A percentile compares a stretch with the other conserved stretches of the same genome.
Evolutionary conservation across 2,797 vertebrate genomes (phyloP).

Genomic region (Luscinia megarhynchos): DNA sequence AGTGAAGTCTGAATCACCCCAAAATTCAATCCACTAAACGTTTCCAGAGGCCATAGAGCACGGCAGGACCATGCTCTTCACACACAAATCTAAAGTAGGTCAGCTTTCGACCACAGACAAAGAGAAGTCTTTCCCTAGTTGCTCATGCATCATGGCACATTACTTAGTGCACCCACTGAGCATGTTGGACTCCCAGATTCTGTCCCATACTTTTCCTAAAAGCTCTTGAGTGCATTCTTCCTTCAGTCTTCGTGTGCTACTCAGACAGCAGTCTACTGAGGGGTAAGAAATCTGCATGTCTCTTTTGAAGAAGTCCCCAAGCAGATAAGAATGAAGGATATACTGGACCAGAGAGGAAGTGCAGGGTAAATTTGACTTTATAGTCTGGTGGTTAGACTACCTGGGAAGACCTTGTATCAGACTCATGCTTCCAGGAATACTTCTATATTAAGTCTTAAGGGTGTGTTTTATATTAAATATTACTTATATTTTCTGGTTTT

Average conservation of each 20-base stretch:
- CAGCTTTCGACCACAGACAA: background rate
- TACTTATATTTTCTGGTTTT: background rate
- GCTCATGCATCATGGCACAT: accelerated
- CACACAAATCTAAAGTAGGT: background rate
- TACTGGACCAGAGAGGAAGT: background rate
- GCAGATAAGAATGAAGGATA: background rate
- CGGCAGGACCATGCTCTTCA: background rate
- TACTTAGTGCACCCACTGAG: background rate
- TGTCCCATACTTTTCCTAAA: background rate
- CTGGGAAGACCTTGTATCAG: background rate
- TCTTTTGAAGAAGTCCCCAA: background rate
- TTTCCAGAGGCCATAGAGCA: constrained; percentile 1
- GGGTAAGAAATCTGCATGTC: background rate
- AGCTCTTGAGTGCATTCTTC: background rate
- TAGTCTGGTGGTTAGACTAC: background rate
- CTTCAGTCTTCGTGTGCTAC: background rate
- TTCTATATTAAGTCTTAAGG: background rate
- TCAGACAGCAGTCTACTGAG: background rate
- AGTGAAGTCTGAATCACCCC: constrained; percentile 46
- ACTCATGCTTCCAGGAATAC: background rate
- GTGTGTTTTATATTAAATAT: background rate
- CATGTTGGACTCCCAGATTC: background rate
- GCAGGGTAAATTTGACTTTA: background rate
- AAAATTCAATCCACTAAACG: constrained; percentile 11
- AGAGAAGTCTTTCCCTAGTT: background rate